These are phyloP conservation scores for Echinops telfairi DNA, from an alignment of 2,113 vertebrate species.

Conservation along the genomic window DNA sequence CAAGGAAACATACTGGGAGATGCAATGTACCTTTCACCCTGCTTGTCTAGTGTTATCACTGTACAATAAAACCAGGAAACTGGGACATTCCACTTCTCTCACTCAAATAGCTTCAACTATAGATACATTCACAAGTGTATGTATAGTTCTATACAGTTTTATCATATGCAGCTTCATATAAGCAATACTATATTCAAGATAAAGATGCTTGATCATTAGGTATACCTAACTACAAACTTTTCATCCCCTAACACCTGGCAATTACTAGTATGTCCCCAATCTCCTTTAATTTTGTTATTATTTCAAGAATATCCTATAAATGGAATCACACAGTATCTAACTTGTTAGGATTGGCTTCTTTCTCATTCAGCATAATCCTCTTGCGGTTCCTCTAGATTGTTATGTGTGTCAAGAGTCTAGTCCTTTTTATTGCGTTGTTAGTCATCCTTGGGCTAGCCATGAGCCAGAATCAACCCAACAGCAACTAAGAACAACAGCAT, in stretches of 20 bases:
- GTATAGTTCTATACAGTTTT: neutral
- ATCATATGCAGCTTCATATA: neutral
- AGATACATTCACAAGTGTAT: neutral
- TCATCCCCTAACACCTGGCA: neutral
- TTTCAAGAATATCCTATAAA: conserved; percentile 16
- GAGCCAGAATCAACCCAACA: neutral
- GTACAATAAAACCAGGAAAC: neutral
- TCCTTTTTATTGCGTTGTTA: neutral
- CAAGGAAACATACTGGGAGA: neutral
- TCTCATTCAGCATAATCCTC: neutral
- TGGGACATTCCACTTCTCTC: neutral
- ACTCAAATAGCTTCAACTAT: neutral
- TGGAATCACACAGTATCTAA: neutral
- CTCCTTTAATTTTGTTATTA: neutral
- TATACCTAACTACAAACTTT: neutral
- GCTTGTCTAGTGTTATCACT: neutral
- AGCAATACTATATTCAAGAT: neutral
- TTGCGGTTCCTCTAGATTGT: neutral
- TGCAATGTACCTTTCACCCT: neutral
- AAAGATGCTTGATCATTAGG: neutral
- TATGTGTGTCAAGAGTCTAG: neutral
- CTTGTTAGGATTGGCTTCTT: neutral
- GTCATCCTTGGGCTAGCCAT: neutral
- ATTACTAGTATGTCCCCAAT: neutral
- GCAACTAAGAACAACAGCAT: neutral